Evolutionary conservation across 1,140 invertebrate genomes (phyloP), one percentile per base, ranked within the genome.

Genomic region (Lordiphosa clarofinis): DNA sequence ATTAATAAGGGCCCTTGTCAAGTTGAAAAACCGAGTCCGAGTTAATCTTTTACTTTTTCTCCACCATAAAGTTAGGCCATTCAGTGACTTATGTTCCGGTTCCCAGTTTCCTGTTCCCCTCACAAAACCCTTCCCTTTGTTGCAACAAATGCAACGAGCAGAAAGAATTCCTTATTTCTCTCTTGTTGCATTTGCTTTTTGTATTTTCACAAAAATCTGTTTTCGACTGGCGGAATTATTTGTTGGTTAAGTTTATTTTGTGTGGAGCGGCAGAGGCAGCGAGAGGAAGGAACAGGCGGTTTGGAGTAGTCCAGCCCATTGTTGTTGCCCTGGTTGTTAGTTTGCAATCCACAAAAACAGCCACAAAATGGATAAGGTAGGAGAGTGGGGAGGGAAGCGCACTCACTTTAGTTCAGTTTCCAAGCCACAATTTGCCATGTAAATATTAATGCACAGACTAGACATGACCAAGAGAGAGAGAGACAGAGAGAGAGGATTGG

Each of bases 381-480:
- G 43, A 37, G 62, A 42, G 39, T 24, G 10, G 31, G 46, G n/a
- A 28, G 33, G 19, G 53, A 19, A 47, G 54, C 54, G 28, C 43
- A 46, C 43, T 46, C 65, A 61, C 64, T 69, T 31, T 65, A 61
- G 56, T 58, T 72, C 46, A 24, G 36, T 24, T 52, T 33, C 47
- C 35, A 36, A 70, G 67, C 78, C 75, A 76, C 76, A 82, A 76
- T 75, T 82, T 82, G 71, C 72, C 68, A 81, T 81, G 76, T 72
- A 81, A 81, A 81, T 81, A 81, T 82, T 82, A 81, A 81, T 81
- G 72, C 72, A 57, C 72, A 62, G 48, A 56, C 64, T 49, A 69
- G 64, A 68, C 56, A 68, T 36, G 43, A 43, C n/a, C 49, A 28
- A 44, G 24, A 38, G 31, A 36, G 48, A 15, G 19, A 5, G 35